A percentile compares a stretch with the other conserved stretches of the same genome.
phyloP scores from a whole-genome alignment of 2,113 vertebrate genomes.

The Apeltes quadracus region DNA sequence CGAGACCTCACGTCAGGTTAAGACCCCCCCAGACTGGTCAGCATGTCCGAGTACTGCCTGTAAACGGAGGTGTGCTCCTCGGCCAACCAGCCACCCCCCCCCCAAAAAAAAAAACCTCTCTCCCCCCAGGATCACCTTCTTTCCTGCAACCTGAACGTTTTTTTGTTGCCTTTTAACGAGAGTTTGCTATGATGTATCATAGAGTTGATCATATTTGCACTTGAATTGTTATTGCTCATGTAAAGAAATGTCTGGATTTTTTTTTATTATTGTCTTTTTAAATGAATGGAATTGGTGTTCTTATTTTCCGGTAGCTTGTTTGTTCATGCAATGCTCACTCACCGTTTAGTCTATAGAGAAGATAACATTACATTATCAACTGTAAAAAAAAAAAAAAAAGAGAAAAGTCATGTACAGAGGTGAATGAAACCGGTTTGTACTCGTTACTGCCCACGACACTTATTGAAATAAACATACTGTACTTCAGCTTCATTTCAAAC shows the following conservation, averaged over 20 bases:
- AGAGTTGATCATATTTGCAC: conserved; percentile 98
- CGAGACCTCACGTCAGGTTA: conserved; percentile 3
- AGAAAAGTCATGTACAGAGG: conserved; percentile 67
- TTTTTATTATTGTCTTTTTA: conserved; percentile 97
- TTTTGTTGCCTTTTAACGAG: conserved; percentile 75
- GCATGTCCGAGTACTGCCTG: neutral
- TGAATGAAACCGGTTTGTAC: conserved; percentile 72
- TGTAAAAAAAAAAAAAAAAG: conserved; percentile 36
- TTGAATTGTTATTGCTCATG: conserved; percentile 96
- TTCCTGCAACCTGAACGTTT: conserved; percentile 60
- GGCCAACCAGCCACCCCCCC: conserved; percentile 6
- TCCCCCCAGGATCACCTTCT: conserved; percentile 43
- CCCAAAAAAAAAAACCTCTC: neutral
- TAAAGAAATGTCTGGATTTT: conserved; percentile 98
- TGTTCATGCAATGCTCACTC: conserved; percentile 78
- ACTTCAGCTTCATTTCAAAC: conserved; percentile 69
- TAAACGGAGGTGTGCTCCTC: neutral
- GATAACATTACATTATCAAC: conserved; percentile 72
- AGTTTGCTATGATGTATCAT: conserved; percentile 85
- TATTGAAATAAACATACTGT: conserved; percentile 79
- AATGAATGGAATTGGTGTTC: conserved; percentile 86
- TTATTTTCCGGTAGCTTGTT: conserved; percentile 76
- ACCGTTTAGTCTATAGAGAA: conserved; percentile 73
- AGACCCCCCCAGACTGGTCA: neutral
- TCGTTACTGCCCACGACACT: conserved; percentile 71